These are phyloP conservation scores for Clistopyga incitator DNA, from an alignment of 2,888 invertebrate species.

Conservation along the genomic window DNA sequence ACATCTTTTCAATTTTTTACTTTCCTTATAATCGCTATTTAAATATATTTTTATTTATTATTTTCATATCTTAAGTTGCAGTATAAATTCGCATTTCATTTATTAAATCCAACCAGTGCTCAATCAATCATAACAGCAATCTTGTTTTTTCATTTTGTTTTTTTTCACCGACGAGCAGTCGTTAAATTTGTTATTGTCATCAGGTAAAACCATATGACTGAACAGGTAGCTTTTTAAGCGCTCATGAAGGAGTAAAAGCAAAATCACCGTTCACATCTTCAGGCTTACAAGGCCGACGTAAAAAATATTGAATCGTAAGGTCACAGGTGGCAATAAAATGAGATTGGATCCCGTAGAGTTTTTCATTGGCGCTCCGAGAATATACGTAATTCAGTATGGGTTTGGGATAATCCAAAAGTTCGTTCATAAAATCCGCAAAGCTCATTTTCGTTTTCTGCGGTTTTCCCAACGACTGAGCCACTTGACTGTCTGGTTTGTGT, in stretches of 20 bases:
- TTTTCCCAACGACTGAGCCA: conserved; percentile 21
- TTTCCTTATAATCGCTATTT: not conserved
- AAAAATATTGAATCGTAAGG: not conserved
- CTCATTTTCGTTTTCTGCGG: conserved; percentile 55
- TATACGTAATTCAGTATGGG: conserved; percentile 50
- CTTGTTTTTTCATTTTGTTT: too few species aligned
- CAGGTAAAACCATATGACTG: too few species aligned
- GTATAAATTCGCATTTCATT: too few species aligned
- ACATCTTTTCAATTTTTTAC: not conserved
- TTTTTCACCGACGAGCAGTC: too few species aligned
- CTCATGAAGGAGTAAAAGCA: too few species aligned
- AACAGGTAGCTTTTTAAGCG: too few species aligned
- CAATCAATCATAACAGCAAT: too few species aligned
- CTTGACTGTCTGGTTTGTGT: conserved; percentile 20
- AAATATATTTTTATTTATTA: conserved; percentile 3
- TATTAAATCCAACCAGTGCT: too few species aligned
- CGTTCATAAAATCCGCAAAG: conserved; percentile 57
- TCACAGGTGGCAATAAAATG: not conserved
- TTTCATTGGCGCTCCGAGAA: not conserved
- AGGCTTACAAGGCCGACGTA: too few species aligned
- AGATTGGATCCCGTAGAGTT: not conserved
- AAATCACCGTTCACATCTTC: too few species aligned
- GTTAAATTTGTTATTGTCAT: too few species aligned
- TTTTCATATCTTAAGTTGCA: not conserved
- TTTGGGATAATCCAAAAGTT: conserved; percentile 59